Evolutionary conservation across 2,797 vertebrate species (phyloP), one percentile per base, ranked within the genome.

Genomic region (Gallirallus australis): DNA sequence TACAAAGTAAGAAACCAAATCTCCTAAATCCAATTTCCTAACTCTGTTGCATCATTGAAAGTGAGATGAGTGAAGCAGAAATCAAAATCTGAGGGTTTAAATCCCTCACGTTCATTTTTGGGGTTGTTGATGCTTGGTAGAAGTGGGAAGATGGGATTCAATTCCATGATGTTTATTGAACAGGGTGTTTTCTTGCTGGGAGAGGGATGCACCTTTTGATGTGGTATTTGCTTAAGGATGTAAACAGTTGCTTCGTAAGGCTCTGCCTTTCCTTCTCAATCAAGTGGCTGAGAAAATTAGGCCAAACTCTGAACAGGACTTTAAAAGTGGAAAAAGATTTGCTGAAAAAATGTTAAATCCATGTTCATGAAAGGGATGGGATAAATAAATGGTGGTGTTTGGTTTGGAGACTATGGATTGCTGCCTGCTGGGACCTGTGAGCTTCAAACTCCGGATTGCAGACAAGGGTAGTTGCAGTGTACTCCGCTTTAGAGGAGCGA

Each of bases 1-100:
- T 99, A 98, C 97, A 99, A 98, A 99, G 99, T 99, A 98, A 98
- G 98, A 63, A 42, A 33, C 8, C 27, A 1, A 6, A 21, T 83
- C 94, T 84, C 71, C 45, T 92, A 47, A 33, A 33, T 9, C 25
- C 1, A 7, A 24, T 83, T 95, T 85, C 71, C 45, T 91, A 50
- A 33, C 66, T 53, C 17, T 0, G 12, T 7, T 1, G 4, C 4
- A 12, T 8, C 31, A 50, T 72, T 54, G 28, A 2, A 28, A 82
- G 19, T 6, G 54, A 52, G 63, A 57, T n/a, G 7, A 12, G 2
- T 0, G 9, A 35, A 17, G 1, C 10, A 8, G 52, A 12, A 33
- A 18, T 12, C 2, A 60, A 77, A 17, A 23, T 3, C 18, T 0
- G 37, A 37, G 61, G n/a, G 17, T 2, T 70, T 54, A 19, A 2